These are phyloP conservation scores for Hydraecia micacea DNA, from an alignment of 2,888 invertebrate species.

Conservation along the genomic window DNA sequence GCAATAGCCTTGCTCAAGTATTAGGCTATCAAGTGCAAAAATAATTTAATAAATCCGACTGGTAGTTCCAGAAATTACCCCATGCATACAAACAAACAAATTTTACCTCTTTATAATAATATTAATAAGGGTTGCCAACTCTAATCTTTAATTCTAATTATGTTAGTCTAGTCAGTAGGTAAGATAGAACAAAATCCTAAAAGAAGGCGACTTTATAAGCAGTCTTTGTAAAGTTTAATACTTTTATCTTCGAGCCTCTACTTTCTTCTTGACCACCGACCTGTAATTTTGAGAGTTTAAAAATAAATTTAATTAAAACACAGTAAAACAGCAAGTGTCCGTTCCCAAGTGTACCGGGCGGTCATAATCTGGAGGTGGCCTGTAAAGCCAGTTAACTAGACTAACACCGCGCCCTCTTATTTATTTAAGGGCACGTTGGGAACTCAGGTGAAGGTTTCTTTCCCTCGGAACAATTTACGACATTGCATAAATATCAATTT, in stretches of 20 bases:
- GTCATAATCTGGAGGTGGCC: constrained; percentile 38
- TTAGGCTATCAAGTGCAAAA: neutral
- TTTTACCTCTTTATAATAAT: neutral
- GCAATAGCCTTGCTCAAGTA: neutral
- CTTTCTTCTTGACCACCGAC: neutral
- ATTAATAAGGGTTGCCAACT: neutral
- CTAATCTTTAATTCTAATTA: too few species aligned
- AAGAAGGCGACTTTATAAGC: too few species aligned
- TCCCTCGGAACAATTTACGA: constrained; percentile 73
- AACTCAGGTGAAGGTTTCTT: constrained; percentile 72
- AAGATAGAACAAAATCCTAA: neutral
- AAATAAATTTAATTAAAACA: constrained; percentile 40
- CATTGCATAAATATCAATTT: constrained; percentile 80
- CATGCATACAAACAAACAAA: neutral
- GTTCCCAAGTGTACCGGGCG: constrained; percentile 8
- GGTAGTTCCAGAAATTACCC: neutral
- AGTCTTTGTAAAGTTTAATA: neutral
- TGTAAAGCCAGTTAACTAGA: constrained; percentile 66
- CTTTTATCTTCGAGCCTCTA: neutral
- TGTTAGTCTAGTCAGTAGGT: neutral
- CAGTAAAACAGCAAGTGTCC: constrained; percentile 13
- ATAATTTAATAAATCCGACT: neutral
- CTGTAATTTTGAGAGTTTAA: constrained; percentile 8
- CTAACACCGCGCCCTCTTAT: constrained; percentile 58
- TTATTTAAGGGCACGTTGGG: constrained; percentile 64